Evolutionary conservation across 2,888 invertebrate genomes (phyloP).

Genomic region (Ditylenchus weischeri): DNA sequence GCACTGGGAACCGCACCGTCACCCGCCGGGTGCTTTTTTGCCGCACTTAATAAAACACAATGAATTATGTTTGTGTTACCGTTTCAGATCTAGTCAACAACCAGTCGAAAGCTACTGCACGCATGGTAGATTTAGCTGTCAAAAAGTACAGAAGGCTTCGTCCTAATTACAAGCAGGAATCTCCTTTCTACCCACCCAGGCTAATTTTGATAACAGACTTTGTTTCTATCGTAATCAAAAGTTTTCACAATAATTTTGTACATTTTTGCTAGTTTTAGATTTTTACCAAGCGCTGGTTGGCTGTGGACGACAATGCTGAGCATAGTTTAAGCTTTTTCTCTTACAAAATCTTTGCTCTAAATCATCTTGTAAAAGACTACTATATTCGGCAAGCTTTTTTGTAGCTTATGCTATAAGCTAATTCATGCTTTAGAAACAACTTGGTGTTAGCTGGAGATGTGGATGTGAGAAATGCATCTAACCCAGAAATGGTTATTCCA

Average conservation of each 20-base stretch:
- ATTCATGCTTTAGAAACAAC: background rate
- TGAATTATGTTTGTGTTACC: too few species aligned
- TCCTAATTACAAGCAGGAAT: background rate
- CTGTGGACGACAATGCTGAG: too few species aligned
- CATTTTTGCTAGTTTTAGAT: too few species aligned
- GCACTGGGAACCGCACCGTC: too few species aligned
- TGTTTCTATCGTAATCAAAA: background rate
- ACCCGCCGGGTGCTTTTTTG: too few species aligned
- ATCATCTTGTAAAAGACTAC: too few species aligned
- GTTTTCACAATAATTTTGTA: too few species aligned
- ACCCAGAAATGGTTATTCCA: background rate
- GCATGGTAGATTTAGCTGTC: background rate
- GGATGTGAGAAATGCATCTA: conserved; percentile 1
- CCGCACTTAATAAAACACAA: too few species aligned
- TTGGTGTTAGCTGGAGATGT: background rate
- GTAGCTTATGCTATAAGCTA: background rate
- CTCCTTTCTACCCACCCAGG: background rate
- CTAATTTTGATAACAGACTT: background rate
- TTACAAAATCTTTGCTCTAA: too few species aligned
- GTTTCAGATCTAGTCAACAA: background rate
- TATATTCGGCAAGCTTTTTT: too few species aligned
- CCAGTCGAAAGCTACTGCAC: background rate
- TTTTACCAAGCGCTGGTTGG: too few species aligned
- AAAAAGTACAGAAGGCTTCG: background rate
- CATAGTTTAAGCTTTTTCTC: too few species aligned